Conservation (phyloP, 2,113 vertebrate genomes). For the Xyliphius kryptos region DNA sequence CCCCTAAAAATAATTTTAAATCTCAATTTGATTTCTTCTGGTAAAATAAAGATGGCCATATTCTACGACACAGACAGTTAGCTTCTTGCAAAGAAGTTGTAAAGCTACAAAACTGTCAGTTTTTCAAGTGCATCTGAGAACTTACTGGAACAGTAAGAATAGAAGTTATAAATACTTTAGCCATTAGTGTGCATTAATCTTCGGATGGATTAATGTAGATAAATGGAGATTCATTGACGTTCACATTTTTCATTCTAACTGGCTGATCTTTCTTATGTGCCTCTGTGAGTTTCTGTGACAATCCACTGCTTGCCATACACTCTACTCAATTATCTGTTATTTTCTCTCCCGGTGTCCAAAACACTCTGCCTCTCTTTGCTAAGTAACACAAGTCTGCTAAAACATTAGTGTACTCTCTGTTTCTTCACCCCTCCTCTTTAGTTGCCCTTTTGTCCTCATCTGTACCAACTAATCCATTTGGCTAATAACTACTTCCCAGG, state of each 20-base stretch:
- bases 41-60: too few relatives aligned
- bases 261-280: slow-evolving; percentile 58
- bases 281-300: slow-evolving; percentile 53
- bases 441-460: slow-evolving; percentile 21
- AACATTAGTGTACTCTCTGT: slow-evolving; percentile 49
- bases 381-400: slow-evolving; percentile 47
- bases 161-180: slow-evolving; percentile 45
- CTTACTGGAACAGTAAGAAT: slow-evolving; percentile 32
- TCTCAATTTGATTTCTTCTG: too few relatives aligned
- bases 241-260: slow-evolving; percentile 58
- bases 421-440: slow-evolving; percentile 10
- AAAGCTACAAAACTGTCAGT: too few relatives aligned
- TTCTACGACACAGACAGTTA: too few relatives aligned
- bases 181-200: slow-evolving; percentile 42
- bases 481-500: slow-evolving; percentile 46
- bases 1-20: too few relatives aligned
- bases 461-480: slow-evolving; percentile 50
- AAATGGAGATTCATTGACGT: slow-evolving; percentile 42
- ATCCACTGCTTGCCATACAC: slow-evolving; percentile 39
- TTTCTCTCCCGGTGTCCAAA: slow-evolving; percentile 1
- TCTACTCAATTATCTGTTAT: slow-evolving; percentile 30
- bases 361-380: slow-evolving; percentile 41
- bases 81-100: too few relatives aligned
- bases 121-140: too few relatives aligned
- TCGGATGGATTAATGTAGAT: slow-evolving; percentile 43